These are phyloP conservation scores for Threskiornis aethiopicus DNA, from an alignment of 2,797 vertebrate species.

Conservation along the genomic window DNA sequence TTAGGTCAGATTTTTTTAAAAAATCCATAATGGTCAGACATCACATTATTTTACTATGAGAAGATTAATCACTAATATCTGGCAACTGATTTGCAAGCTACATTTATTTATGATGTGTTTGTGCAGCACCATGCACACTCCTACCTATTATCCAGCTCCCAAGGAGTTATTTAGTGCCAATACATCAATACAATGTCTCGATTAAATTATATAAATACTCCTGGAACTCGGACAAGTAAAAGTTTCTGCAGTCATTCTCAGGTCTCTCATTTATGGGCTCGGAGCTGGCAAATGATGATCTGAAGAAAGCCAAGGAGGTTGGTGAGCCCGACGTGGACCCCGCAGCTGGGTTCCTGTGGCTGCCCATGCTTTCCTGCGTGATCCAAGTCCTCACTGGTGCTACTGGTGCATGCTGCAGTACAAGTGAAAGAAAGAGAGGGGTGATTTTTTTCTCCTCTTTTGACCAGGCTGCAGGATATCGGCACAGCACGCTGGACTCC, in stretches of 20 bases:
- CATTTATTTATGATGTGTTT: conserved; percentile 43
- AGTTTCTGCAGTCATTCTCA: not conserved
- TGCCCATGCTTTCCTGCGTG: rapidly evolving
- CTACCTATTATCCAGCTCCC: not conserved
- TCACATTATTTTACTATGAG: conserved; percentile 26
- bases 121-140: not conserved
- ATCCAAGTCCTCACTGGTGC: rapidly evolving
- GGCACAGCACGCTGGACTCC: not conserved
- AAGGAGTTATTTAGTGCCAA: conserved; percentile 5
- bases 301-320: not conserved
- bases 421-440: not conserved
- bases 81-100: conserved; percentile 48
- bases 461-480: not conserved
- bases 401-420: not conserved
- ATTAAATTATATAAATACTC: conserved; percentile 32
- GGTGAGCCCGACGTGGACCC: not conserved
- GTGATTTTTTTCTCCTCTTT: not conserved
- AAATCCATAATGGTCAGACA: conserved; percentile 36
- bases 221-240: not conserved
- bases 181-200: conserved; percentile 1
- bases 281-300: not conserved
- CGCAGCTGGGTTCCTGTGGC: not conserved
- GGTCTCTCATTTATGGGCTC: not conserved
- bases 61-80: conserved; percentile 12
- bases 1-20: not conserved